Evolutionary conservation across 2,888 invertebrate genomes (phyloP), one percentile per base, ranked within the genome.

Genomic region (Yponomeuta malinellus): DNA sequence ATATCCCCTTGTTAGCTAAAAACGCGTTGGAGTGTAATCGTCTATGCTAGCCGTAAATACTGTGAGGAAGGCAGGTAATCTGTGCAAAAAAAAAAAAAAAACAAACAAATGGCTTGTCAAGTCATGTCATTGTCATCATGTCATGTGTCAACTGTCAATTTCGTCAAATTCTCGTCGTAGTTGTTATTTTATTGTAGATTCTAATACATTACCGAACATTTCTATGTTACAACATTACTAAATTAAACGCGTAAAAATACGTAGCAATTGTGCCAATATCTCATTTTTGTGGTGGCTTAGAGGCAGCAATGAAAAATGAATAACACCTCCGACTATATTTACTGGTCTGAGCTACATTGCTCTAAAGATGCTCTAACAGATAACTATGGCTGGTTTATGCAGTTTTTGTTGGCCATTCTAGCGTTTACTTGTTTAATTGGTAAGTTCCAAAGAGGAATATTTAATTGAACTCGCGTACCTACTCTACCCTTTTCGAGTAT

Each of bases 361-460:
- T 93, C 93, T 68, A 95, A 95, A 82, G 94, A 95, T 92, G 95
- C 95, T 23, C 90, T 96, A 65, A 95, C 95, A 12, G 95, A 95
- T 83, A 93, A 93, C 74, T 95, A 95, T 84, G 95, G 95, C 73
- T 95, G 95, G 95, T 94, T 95, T 82, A 90, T 95, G 81, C 96
- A 96, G 84, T 94, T 94, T 73, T 84, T 96, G 72, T 82, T 96
- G 74, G 95, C 95, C 31, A 92, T 94, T 74, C 86, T 96, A 77
- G 96, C 95, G 37, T 96, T 96, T 84, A 95, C 95, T 70, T 95
- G 95, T 80, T 86, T 96, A 75, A 94, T 96, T 79, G 94, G 95
- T 95, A 93, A 93, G 93, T 79, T 48, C n/a, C 43, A 10, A 43
- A n/a, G 23, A 31, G 31, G 48, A 23, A 48, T 68, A 2, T n/a